phyloP scores from a whole-genome alignment of 2,113 vertebrate genomes.

The Hystrix brachyura region DNA sequence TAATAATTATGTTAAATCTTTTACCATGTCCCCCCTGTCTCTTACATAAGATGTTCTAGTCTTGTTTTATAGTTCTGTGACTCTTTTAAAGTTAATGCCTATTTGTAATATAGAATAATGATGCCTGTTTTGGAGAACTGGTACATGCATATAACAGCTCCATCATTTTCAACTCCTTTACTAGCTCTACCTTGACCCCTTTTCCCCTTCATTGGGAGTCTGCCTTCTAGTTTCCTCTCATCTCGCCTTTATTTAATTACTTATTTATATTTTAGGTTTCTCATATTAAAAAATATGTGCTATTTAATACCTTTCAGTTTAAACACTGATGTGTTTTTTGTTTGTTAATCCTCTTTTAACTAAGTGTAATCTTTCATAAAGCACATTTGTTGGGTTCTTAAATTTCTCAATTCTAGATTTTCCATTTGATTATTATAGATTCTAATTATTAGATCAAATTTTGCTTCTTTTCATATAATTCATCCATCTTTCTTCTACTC shows the following conservation, averaged over 20 bases:
- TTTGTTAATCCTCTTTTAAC: neutral
- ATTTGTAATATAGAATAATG: neutral
- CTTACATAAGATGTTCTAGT: neutral
- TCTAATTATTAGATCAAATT: conserved; percentile 1
- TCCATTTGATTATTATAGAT: conserved; percentile 15
- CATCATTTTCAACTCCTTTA: neutral
- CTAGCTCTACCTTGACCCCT: no score
- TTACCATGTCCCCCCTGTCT: neutral
- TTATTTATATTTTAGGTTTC: neutral
- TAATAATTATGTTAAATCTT: neutral
- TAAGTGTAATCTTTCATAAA: neutral
- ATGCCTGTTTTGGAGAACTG: neutral
- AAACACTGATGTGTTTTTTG: neutral
- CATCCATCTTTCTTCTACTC: neutral
- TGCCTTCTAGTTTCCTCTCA: neutral
- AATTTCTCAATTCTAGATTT: neutral
- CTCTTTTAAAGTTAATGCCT: neutral
- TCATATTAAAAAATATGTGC: neutral
- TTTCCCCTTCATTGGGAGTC: neutral
- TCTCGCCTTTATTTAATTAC: neutral
- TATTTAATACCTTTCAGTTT: neutral
- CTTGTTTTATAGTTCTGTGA: neutral
- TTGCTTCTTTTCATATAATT: neutral
- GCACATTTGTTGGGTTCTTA: neutral
- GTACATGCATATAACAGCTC: neutral